A percentile compares a stretch with the other conserved stretches of the same genome.
Conservation (phyloP, 2,888 invertebrate species). For the Tinea semifulvella region DNA sequence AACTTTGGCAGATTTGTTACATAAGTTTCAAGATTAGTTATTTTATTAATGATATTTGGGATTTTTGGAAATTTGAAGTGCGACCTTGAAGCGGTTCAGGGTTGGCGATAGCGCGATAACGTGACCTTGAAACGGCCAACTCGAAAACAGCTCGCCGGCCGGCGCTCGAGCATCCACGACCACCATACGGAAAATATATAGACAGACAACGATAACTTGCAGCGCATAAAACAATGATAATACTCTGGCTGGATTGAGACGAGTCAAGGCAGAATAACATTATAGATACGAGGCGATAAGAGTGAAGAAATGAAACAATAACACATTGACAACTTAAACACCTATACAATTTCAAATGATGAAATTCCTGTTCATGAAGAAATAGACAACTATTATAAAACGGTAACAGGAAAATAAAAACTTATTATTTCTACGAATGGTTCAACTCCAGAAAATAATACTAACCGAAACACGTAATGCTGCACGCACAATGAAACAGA, state of each 20-base stretch:
- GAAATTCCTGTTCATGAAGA: neutral
- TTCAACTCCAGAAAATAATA: neutral
- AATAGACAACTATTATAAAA: neutral
- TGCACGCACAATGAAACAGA: neutral
- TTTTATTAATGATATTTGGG: neutral
- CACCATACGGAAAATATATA: slow-evolving; percentile 47
- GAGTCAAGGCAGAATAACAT: slow-evolving; percentile 4
- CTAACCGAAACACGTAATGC: slow-evolving; percentile 2
- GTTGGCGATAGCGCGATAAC: slow-evolving; percentile 62
- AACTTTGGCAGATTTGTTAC: slow-evolving; percentile 1
- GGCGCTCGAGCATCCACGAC: slow-evolving; percentile 36
- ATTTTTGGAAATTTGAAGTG: slow-evolving; percentile 8
- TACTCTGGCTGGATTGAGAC: slow-evolving; percentile 17
- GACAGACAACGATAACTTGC: slow-evolving; percentile 53
- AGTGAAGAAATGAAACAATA: slow-evolving; percentile 9
- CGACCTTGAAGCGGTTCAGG: slow-evolving; percentile 50
- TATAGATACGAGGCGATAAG: slow-evolving; percentile 6
- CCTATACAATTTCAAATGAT: neutral
- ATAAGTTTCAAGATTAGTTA: neutral
- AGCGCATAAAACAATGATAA: slow-evolving; percentile 31
- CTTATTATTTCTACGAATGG: neutral
- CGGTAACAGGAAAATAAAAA: slow-evolving; percentile 2
- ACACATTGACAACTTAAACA: neutral
- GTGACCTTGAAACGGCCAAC: slow-evolving; percentile 54
- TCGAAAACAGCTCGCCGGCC: slow-evolving; percentile 56